Evolutionary conservation across 2,888 invertebrate species (phyloP).

Genomic region (Labia minor): DNA sequence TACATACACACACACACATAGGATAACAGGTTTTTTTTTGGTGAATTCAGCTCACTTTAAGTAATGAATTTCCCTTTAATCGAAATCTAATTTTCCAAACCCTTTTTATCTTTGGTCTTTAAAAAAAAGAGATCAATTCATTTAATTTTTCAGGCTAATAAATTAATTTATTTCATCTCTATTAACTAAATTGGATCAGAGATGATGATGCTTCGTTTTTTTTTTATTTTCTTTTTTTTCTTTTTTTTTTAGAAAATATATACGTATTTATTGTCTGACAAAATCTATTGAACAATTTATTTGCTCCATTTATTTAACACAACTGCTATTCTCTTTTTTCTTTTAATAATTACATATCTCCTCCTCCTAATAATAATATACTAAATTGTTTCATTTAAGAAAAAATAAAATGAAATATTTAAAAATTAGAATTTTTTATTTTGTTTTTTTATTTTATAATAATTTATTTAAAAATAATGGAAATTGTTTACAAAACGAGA

Average conservation of each 20-base stretch:
- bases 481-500: too few relatives aligned
- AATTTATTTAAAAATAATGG: too few relatives aligned
- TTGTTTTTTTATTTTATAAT: too few relatives aligned
- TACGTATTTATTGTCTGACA: background rate
- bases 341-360: too few relatives aligned
- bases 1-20: too few relatives aligned
- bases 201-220: too few relatives aligned
- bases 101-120: background rate
- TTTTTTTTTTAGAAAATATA: background rate
- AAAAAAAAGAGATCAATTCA: background rate
- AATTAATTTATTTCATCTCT: slow-evolving; percentile 13
- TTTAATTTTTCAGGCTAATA: background rate
- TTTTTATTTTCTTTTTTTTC: background rate
- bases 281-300: slow-evolving; percentile 1
- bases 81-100: background rate
- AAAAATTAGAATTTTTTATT: too few relatives aligned
- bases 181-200: background rate
- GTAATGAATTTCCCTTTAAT: slow-evolving; percentile 13
- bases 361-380: too few relatives aligned
- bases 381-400: too few relatives aligned
- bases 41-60: background rate
- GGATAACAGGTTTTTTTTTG: background rate
- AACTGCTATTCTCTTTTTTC: too few relatives aligned
- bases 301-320: background rate
- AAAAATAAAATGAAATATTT: too few relatives aligned